phyloP scores from a whole-genome alignment of 2,888 invertebrate species.

The Acronicta aceris region DNA sequence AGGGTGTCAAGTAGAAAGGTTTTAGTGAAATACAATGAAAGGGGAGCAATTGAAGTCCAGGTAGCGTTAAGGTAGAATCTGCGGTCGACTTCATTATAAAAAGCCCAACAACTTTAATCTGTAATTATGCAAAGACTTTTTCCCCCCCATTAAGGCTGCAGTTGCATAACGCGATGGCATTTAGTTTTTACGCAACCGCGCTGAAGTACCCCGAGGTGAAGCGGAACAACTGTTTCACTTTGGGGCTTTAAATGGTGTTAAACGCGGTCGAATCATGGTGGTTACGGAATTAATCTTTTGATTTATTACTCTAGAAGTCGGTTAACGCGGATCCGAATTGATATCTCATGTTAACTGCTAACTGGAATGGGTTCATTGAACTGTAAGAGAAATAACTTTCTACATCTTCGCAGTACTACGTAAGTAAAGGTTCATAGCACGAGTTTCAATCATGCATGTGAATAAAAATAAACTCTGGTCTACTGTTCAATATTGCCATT shows the following conservation, averaged over 20 bases:
- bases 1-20: constrained; percentile 42
- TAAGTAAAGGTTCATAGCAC: constrained; percentile 13
- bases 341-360: constrained; percentile 25
- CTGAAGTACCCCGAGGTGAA: constrained; percentile 48
- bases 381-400: constrained; percentile 35
- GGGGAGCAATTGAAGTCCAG: constrained; percentile 31
- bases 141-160: constrained; percentile 43
- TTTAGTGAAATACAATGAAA: constrained; percentile 38
- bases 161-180: constrained; percentile 67
- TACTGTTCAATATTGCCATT: constrained; percentile 16
- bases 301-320: constrained; percentile 46
- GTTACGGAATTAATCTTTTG: constrained; percentile 51
- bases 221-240: constrained; percentile 54
- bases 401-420: constrained; percentile 11
- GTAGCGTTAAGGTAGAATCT: constrained; percentile 19
- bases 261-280: constrained; percentile 42
- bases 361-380: constrained; percentile 42
- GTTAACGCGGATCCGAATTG: constrained; percentile 27
- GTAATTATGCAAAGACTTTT: constrained; percentile 54
- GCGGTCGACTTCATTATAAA: constrained; percentile 48
- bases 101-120: constrained; percentile 30
- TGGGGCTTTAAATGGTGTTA: constrained; percentile 53
- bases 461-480: constrained; percentile 31
- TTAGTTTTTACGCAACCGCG: constrained; percentile 67
- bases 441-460: constrained; percentile 27